Percentiles rank a stretch among this genome's conserved stretches.
phyloP scores from a whole-genome alignment of 1,140 invertebrate species.

The Choristoneura fumiferana region DNA sequence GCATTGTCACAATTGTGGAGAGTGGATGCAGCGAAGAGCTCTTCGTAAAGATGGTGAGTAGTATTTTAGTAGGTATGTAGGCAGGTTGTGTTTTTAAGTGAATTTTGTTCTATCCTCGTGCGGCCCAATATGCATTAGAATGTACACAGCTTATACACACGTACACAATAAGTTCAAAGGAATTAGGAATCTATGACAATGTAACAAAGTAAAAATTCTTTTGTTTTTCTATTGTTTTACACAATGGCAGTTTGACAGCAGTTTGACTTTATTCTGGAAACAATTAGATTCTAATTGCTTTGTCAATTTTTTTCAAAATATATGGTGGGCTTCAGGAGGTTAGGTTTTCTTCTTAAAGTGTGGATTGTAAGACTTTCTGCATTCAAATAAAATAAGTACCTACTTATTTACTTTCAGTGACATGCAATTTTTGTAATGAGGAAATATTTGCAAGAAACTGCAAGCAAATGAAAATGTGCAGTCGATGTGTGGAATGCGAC shows the following conservation, averaged over 20 bases:
- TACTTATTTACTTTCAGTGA: constrained; percentile 5
- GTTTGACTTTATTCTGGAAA: no score
- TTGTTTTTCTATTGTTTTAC: no score
- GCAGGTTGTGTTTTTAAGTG: not conserved
- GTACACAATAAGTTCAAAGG: no score
- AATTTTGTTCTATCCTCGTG: no score
- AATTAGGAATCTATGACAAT: no score
- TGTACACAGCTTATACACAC: no score
- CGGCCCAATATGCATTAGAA: no score
- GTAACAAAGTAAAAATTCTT: no score
- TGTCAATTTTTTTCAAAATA: no score
- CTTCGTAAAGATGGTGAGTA: not conserved
- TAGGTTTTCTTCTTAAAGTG: constrained; percentile 18
- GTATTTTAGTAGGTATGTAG: constrained; percentile 8
- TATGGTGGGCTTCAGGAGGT: no score
- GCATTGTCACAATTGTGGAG: not conserved
- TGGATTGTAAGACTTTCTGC: constrained; percentile 14
- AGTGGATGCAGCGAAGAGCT: not conserved
- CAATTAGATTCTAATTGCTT: no score
- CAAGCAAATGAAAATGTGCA: constrained; percentile 31
- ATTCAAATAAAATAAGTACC: not conserved
- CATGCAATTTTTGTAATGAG: constrained; percentile 25
- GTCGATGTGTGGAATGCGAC: constrained; percentile 32
- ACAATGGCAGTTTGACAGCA: no score
- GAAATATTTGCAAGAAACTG: constrained; percentile 30